Conservation (phyloP, 92 coral and sea anemone genomes). For the Phenganax stokvisi region DNA sequence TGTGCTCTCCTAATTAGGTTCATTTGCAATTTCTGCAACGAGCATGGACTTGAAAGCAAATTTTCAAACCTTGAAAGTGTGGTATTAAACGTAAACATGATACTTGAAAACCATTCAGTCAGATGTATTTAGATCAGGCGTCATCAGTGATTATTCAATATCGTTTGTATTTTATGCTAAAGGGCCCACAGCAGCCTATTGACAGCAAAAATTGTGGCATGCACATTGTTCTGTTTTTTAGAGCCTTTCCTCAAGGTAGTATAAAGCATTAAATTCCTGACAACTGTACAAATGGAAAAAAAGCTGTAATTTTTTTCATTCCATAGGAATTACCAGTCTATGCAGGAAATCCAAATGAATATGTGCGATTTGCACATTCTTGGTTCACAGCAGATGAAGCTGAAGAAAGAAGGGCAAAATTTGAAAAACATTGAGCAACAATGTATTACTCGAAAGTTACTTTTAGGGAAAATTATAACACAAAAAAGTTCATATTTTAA, state of each 20-base stretch:
- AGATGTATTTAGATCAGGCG: background rate
- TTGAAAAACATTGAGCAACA: conserved; percentile 5
- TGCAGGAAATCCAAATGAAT: conserved; percentile 3
- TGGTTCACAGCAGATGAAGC: conserved; percentile 6
- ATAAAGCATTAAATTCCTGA: too few species aligned
- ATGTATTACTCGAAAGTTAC: conserved; percentile 13
- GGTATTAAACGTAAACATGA: background rate
- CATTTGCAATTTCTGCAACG: background rate
- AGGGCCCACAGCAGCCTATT: conserved; percentile 2
- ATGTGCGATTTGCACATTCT: background rate
- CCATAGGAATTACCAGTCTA: background rate
- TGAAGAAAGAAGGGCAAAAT: conserved; percentile 21
- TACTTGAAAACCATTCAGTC: background rate
- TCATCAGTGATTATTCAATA: background rate
- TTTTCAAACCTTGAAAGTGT: background rate
- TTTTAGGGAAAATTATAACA: background rate
- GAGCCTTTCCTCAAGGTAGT: background rate
- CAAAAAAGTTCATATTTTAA: background rate
- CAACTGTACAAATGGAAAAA: background rate
- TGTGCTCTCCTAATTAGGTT: background rate
- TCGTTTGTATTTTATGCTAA: background rate
- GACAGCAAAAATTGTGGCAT: conserved; percentile 14
- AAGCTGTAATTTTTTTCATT: background rate
- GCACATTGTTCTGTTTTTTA: conserved; percentile 1
- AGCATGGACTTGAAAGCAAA: background rate